Evolutionary conservation across 2,888 invertebrate species (phyloP).

Genomic region (Lithophane socia): DNA sequence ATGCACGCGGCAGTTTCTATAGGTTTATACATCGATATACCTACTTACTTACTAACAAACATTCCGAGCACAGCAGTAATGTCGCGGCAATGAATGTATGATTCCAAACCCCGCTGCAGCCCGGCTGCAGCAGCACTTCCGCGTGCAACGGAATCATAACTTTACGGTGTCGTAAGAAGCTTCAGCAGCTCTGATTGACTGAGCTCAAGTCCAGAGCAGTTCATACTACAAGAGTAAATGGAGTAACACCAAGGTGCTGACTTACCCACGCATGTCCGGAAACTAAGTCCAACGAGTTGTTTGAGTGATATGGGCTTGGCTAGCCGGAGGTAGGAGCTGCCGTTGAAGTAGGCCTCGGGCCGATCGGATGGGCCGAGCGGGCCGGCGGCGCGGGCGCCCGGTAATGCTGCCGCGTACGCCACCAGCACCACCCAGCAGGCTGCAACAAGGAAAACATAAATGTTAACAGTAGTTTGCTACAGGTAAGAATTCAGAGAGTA

Average conservation of each 20-base stretch:
- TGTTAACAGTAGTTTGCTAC: not conserved
- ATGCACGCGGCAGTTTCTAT: too few relatives aligned
- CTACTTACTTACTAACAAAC: too few relatives aligned
- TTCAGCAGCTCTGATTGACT: not conserved
- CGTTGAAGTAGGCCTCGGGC: constrained; percentile 96
- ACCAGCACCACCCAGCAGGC: constrained; percentile 70
- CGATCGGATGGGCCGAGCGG: constrained; percentile 91
- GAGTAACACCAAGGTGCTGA: constrained; percentile 35
- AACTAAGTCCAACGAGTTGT: constrained; percentile 95
- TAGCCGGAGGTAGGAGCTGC: constrained; percentile 94
- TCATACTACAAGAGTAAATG: not conserved
- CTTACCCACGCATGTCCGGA: constrained; percentile 94
- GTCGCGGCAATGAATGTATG: too few relatives aligned
- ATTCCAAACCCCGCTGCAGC: too few relatives aligned
- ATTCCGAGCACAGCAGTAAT: too few relatives aligned
- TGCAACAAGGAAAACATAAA: constrained; percentile 64
- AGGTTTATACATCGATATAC: too few relatives aligned
- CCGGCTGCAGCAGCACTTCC: too few relatives aligned
- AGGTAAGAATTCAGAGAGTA: not conserved
- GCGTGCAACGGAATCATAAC: too few relatives aligned
- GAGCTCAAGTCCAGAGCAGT: not conserved
- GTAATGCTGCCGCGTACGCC: constrained; percentile 65
- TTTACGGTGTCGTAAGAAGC: not conserved
- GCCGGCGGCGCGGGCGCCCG: constrained; percentile 72
- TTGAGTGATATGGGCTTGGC: constrained; percentile 94